Evolutionary conservation across 2,888 invertebrate genomes (phyloP), one percentile per base, ranked within the genome.

Genomic region (Scaptodrosophila latifasciaeformis): DNA sequence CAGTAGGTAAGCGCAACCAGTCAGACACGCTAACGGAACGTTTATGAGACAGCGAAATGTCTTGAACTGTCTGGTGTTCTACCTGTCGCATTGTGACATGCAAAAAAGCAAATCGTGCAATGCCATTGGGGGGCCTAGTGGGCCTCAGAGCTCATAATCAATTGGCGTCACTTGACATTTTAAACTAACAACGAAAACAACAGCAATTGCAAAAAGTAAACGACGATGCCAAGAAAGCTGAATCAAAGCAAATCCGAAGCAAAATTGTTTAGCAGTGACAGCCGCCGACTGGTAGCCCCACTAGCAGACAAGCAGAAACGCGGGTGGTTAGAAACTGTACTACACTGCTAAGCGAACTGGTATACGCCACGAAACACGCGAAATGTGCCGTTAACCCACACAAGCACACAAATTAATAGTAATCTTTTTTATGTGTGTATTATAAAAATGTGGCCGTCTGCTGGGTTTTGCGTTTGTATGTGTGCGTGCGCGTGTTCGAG

Each of bases 141-240:
- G 24, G 15, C 40, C 40, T 37, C 50, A 51, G 50, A 57, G 47
- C 70, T 75, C 77, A 77, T 79, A 76, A 79, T 76, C 80, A 76
- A 80, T 77, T 78, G 78, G 75, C 75, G 78, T 80, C 71, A 67
- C 71, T 78, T 77, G 75, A 78, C 75, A 77, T 80, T 80, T 75
- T 67, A 65, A 65, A 69, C 71, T 65, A 69, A 67, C 65, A 18
- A 31, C 17, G 39, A 30, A 2, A 48, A 29, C 19, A 49, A 31
- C 9, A 18, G 13, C 13, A 2, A 29, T 6, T 35, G 37, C 13
- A 5, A 4, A 9, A 3, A 37, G 24, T 24, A 17, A 17, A 10
- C 15, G 13, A 15, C n/a, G 13, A 6, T 24, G 24, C 4, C 24
- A 24, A 24, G 9, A 35, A 35, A 12, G 12, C 10, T 9, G 12